Evolutionary conservation across 2,113 vertebrate genomes (phyloP).

Genomic region (Cyprinodon variegatus): DNA sequence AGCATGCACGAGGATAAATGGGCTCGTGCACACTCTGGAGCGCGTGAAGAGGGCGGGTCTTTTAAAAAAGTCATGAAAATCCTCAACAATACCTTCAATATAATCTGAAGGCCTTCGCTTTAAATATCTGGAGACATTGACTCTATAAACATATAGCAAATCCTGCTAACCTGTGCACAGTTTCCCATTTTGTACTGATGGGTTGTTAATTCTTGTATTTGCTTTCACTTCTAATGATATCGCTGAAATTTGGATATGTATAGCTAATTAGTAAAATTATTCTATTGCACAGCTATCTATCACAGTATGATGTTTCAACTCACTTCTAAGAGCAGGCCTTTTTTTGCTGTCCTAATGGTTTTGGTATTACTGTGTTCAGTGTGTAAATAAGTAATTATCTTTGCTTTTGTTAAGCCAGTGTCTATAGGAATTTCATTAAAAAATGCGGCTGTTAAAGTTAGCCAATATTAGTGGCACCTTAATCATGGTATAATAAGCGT

Average conservation of each 20-base stretch:
- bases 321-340: background rate
- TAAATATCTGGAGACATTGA: too few relatives aligned
- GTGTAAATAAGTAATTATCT: slow-evolving; percentile 28
- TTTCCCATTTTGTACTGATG: too few relatives aligned
- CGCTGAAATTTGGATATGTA: background rate
- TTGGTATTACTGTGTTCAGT: background rate
- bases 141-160: too few relatives aligned
- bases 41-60: too few relatives aligned
- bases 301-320: background rate
- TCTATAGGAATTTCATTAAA: slow-evolving; percentile 9
- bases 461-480: slow-evolving; percentile 9
- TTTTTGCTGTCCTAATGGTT: background rate
- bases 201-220: background rate
- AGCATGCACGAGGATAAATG: too few relatives aligned
- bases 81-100: too few relatives aligned
- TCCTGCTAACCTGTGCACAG: too few relatives aligned
- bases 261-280: background rate
- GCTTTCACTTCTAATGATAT: background rate
- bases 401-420: slow-evolving; percentile 30
- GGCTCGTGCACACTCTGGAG: too few relatives aligned
- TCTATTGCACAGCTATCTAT: background rate
- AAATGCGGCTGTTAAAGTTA: slow-evolving; percentile 29
- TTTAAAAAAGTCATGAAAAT: too few relatives aligned
- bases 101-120: too few relatives aligned
- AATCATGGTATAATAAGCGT: slow-evolving; percentile 1